Evolutionary conservation across 2,888 invertebrate species (phyloP).

Genomic region (Atrina japonica): DNA sequence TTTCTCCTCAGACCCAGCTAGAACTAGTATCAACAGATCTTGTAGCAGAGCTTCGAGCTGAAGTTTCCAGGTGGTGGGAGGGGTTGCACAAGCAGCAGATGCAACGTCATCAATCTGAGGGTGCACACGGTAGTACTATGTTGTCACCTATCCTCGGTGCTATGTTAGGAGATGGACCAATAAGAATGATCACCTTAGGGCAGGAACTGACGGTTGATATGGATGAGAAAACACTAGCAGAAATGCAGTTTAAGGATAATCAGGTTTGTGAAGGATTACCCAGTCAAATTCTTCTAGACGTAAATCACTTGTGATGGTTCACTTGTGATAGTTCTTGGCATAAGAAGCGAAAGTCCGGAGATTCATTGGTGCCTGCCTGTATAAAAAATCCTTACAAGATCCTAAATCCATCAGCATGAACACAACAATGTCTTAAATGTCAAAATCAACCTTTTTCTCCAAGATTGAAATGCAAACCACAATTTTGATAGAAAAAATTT

Average conservation of each 20-base stretch:
- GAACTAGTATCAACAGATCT: slow-evolving; percentile 92
- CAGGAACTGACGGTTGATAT: slow-evolving; percentile 95
- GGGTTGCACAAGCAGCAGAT: slow-evolving; percentile 76
- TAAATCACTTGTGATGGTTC: neutral
- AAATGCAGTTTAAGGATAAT: slow-evolving; percentile 96
- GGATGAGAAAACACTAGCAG: slow-evolving; percentile 93
- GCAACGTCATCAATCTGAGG: slow-evolving; percentile 65
- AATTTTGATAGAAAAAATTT: no score
- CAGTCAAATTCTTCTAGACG: neutral
- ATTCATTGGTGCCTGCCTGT: no score
- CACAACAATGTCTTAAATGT: no score
- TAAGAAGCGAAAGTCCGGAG: no score
- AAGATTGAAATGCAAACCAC: no score
- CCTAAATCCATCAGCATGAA: no score
- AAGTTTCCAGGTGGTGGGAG: slow-evolving; percentile 98
- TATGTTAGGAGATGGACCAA: slow-evolving; percentile 90
- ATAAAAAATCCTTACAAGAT: no score
- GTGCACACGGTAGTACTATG: slow-evolving; percentile 63
- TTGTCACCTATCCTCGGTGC: slow-evolving; percentile 85
- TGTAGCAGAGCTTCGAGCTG: slow-evolving; percentile 94
- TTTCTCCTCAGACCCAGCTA: slow-evolving; percentile 85
- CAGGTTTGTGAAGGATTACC: slow-evolving; percentile 84
- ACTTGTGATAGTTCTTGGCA: neutral
- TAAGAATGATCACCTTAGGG: slow-evolving; percentile 93
- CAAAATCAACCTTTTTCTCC: no score